Conservation (phyloP, 2,888 invertebrate species). For the Ormyrus labotus region DNA sequence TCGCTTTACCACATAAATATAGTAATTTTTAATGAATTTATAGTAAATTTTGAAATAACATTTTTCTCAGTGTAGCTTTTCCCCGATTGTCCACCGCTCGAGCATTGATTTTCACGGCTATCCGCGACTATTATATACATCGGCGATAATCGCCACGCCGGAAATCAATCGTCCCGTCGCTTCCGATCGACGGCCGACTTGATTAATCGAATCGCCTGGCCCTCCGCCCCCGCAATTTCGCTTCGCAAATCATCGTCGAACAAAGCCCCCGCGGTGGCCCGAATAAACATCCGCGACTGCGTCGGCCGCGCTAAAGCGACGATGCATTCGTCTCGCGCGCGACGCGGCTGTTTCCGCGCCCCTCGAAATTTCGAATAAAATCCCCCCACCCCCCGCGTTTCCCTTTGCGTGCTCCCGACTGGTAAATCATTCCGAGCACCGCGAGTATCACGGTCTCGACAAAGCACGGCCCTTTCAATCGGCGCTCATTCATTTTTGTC, state of each 20-base stretch:
- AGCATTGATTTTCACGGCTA: constrained; percentile 10
- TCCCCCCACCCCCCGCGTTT: neutral
- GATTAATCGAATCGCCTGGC: constrained; percentile 27
- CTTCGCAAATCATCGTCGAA: constrained; percentile 32
- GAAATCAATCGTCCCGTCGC: constrained; percentile 21
- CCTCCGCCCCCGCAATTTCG: constrained; percentile 18
- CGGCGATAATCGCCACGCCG: neutral
- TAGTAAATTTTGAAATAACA: too few species aligned
- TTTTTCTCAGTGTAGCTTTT: too few species aligned
- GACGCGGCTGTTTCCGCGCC: neutral
- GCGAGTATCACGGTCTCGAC: too few species aligned
- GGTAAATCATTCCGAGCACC: too few species aligned
- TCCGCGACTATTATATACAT: constrained; percentile 5
- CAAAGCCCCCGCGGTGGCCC: constrained; percentile 1
- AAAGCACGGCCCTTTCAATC: too few species aligned
- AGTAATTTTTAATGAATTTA: too few species aligned
- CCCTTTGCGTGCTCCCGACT: too few species aligned
- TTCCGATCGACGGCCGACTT: neutral
- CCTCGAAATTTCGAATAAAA: neutral
- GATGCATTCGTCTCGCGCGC: neutral
- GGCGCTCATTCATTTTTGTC: too few species aligned
- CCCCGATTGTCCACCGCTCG: neutral
- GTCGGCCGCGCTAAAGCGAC: too few species aligned
- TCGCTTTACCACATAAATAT: too few species aligned
- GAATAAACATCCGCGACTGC: constrained; percentile 13